Evolutionary conservation across 37 sponge, comb jelly and placozoan species (phyloP).

Genomic region (Oscarella lobularis): DNA sequence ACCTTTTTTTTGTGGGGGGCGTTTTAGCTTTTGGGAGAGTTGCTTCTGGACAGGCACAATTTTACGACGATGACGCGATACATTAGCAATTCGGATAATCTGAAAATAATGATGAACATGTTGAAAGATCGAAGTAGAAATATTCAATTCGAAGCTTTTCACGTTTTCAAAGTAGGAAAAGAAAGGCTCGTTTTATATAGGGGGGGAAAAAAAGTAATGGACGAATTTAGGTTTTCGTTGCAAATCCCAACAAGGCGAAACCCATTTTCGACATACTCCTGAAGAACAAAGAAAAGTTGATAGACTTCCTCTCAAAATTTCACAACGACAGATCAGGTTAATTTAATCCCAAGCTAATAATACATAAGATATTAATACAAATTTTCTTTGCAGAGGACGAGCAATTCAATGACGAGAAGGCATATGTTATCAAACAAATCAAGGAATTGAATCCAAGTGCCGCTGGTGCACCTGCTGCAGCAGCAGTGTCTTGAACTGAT

Average conservation of each 20-base stretch:
- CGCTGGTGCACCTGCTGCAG: neutral
- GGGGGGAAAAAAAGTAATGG: too few species aligned
- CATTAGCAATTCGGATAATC: conserved; percentile 89
- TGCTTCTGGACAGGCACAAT: conserved; percentile 92
- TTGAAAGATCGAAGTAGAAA: conserved; percentile 71
- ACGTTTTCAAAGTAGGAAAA: conserved; percentile 91
- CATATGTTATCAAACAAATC: conserved; percentile 90
- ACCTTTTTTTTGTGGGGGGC: neutral
- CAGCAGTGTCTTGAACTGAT: too few species aligned
- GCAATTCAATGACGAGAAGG: conserved; percentile 97
- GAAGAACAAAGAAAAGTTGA: conserved; percentile 83
- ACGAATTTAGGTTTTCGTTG: conserved; percentile 86
- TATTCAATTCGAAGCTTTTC: conserved; percentile 99
- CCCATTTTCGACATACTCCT: conserved; percentile 83
- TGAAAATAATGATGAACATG: conserved; percentile 98
- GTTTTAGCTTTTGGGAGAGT: conserved; percentile 82
- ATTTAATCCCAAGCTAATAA: neutral
- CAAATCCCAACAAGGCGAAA: conserved; percentile 94
- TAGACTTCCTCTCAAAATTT: conserved; percentile 86
- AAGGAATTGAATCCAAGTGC: conserved; percentile 35
- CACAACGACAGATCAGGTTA: conserved; percentile 93
- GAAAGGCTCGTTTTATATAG: too few species aligned
- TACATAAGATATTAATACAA: neutral
- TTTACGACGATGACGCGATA: conserved; percentile 91
- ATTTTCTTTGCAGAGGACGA: conserved; percentile 96